Percentiles rank a stretch among this genome's conserved stretches.
These are phyloP conservation scores for Marisa cornuarietis DNA, from an alignment of 1,140 invertebrate genomes.

Conservation along the genomic window DNA sequence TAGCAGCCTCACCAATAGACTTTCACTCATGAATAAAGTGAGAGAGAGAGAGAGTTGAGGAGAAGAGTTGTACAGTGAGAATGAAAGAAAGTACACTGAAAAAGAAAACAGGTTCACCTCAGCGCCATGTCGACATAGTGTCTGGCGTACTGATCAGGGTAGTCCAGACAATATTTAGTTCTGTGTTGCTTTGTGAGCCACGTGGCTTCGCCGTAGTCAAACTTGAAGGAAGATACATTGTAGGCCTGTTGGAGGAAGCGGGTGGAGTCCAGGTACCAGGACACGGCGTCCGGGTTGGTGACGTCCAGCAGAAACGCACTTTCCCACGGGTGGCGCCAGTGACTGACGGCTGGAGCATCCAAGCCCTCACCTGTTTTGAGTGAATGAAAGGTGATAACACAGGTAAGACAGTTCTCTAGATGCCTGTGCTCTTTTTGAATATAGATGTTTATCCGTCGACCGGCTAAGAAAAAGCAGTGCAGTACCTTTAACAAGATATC, in stretches of 20 bases:
- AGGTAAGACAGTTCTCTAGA: no score
- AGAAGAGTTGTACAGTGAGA: no score
- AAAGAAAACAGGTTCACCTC: no score
- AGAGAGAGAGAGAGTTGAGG: no score
- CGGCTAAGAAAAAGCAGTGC: constrained; percentile 3
- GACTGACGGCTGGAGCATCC: constrained; percentile 69
- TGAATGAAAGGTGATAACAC: no score
- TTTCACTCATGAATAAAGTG: no score
- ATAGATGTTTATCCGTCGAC: no score
- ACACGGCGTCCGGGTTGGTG: constrained; percentile 60
- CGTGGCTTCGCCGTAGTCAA: constrained; percentile 84
- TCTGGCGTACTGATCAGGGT: constrained; percentile 54
- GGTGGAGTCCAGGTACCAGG: constrained; percentile 79
- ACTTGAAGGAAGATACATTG: constrained; percentile 85
- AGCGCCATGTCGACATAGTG: constrained; percentile 56
- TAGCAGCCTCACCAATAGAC: no score
- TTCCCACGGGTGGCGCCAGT: constrained; percentile 85
- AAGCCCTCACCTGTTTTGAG: constrained; percentile 32
- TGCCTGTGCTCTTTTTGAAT: no score
- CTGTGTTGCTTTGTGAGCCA: constrained; percentile 75
- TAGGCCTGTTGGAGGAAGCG: constrained; percentile 67
- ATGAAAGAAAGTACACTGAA: no score
- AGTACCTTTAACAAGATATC: constrained; percentile 52
- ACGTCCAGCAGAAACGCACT: constrained; percentile 58
- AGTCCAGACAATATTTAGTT: constrained; percentile 4